Conservation (phyloP, 2,797 vertebrate genomes). For the Bovichtus diacanthus region DNA sequence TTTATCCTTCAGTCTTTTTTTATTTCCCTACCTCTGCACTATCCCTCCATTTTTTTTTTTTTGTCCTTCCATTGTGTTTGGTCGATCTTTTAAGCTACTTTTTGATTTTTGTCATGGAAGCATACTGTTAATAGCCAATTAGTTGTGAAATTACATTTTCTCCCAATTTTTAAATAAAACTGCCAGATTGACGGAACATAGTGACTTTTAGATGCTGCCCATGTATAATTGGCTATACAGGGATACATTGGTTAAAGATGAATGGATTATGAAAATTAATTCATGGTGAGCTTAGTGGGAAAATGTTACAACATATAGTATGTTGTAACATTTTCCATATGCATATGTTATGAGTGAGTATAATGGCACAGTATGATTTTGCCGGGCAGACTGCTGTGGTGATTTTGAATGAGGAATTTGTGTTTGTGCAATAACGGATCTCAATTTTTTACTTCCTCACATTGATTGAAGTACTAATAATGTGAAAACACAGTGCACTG, state of each 20-base stretch:
- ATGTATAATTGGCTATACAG: background rate
- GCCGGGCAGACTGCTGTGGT: slow-evolving; percentile 20
- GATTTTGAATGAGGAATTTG: slow-evolving; percentile 18
- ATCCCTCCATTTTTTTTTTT: slow-evolving; percentile 41
- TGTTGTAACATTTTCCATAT: too few relatives aligned
- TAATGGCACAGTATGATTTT: slow-evolving; percentile 20
- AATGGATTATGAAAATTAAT: background rate
- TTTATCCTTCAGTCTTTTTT: slow-evolving; percentile 23
- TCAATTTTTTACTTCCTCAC: slow-evolving; percentile 13
- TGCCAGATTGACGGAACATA: background rate
- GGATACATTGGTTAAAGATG: background rate
- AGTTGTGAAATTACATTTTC: slow-evolving; percentile 2
- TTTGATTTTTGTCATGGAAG: slow-evolving; percentile 5
- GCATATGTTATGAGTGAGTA: slow-evolving; percentile 21
- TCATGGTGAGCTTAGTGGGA: slow-evolving; percentile 1
- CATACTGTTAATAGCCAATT: background rate
- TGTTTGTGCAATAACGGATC: background rate
- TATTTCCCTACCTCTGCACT: slow-evolving; percentile 47
- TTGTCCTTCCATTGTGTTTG: slow-evolving; percentile 7
- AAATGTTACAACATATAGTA: background rate
- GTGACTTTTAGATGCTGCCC: background rate
- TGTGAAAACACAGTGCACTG: slow-evolving; percentile 11
- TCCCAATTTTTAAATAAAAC: background rate
- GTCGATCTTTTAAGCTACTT: slow-evolving; percentile 12
- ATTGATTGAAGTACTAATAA: slow-evolving; percentile 7